A percentile compares a stretch with the other conserved stretches of the same genome.
Evolutionary conservation across 2,797 vertebrate species (phyloP).

Genomic region (Hylomyscus alleni): DNA sequence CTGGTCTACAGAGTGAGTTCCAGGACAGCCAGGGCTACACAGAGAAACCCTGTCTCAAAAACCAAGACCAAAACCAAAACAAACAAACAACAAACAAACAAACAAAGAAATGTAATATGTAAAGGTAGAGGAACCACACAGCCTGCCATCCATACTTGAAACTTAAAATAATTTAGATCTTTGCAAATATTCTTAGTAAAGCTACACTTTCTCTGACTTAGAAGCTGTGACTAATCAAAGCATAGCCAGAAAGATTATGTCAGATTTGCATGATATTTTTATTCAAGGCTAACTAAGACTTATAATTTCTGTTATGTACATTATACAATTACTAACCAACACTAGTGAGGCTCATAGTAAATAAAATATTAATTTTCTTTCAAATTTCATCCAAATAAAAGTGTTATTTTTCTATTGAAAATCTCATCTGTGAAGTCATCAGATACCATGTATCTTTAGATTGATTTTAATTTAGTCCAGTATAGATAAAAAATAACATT

Average conservation of each 20-base stretch:
- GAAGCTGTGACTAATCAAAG: background rate
- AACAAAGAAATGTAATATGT: background rate
- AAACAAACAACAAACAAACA: no score
- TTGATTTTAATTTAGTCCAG: background rate
- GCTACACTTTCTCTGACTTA: background rate
- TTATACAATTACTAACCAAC: background rate
- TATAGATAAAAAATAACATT: background rate
- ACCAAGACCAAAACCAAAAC: no score
- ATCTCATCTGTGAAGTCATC: background rate
- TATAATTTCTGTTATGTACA: background rate
- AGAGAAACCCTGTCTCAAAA: no score
- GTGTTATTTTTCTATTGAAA: background rate
- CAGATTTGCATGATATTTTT: background rate
- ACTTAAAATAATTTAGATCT: background rate
- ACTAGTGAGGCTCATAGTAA: background rate
- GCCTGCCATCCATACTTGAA: background rate
- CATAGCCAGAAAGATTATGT: background rate
- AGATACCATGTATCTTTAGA: background rate
- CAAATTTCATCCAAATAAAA: constrained; percentile 30
- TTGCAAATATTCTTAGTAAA: constrained; percentile 23
- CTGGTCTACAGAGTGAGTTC: no score
- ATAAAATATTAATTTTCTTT: constrained; percentile 9
- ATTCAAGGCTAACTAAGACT: background rate
- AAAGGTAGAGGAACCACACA: background rate
- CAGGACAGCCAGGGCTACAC: no score